Percentiles rank a stretch among this genome's conserved stretches.
These are phyloP conservation scores for Camelus bactrianus DNA, from an alignment of 2,113 vertebrate species.

Conservation along the genomic window DNA sequence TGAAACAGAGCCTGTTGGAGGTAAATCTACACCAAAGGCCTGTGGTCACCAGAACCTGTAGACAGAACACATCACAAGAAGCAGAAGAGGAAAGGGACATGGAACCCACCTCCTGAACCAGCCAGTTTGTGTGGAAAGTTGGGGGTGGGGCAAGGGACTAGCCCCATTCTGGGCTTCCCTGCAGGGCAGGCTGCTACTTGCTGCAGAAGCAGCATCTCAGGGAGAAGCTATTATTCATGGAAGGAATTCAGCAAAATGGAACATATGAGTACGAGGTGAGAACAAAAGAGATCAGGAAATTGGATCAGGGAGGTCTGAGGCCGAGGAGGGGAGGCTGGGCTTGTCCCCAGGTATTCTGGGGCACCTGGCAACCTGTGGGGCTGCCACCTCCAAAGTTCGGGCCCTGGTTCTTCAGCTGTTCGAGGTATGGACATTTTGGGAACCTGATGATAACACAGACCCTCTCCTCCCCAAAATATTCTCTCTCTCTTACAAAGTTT, in stretches of 20 bases:
- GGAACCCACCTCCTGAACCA: not conserved
- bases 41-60: not conserved
- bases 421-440: not conserved
- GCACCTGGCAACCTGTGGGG: accelerated
- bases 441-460: not conserved
- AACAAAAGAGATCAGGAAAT: not conserved
- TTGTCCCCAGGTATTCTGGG: not conserved
- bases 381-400: not conserved
- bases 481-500: not conserved
- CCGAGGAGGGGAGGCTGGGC: not conserved
- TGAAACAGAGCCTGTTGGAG: not conserved
- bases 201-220: not conserved
- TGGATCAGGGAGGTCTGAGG: not conserved
- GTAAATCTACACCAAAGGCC: not conserved
- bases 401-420: not conserved
- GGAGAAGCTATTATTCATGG: not conserved
- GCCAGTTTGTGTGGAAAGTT: not conserved
- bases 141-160: accelerated
- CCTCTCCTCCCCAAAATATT: accelerated
- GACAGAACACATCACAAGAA: accelerated
- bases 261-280: not conserved
- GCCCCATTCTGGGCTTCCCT: not conserved
- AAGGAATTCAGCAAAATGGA: not conserved
- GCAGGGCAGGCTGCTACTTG: not conserved
- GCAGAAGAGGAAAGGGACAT: not conserved